Base-by-base conservation (phyloP, 2,113 vertebrate genomes). In the Geococcyx californianus region DNA sequence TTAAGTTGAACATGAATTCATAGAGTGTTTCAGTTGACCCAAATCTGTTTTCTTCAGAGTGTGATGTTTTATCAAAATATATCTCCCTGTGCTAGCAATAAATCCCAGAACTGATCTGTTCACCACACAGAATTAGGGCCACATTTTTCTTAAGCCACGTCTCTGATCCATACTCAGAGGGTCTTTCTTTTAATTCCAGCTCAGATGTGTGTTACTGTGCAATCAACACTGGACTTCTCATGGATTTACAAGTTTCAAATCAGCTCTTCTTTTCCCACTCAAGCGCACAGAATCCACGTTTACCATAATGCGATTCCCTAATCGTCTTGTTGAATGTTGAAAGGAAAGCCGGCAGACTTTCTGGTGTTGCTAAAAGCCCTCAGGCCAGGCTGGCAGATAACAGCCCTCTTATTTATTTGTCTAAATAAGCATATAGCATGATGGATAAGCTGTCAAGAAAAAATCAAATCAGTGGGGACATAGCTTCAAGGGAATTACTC, bases 341-440 rank as follows among this genome's bases (percentile, higher is more conserved):
- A 96, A 95, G 89, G 84, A 90, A 97, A 94, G 89, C 83, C 81
- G 6, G 45, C 94, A 97, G 91, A 95, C 85, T 95, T 93, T 96
- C 88, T 94, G 93, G 79, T 95, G 87, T 91, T 97, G 94, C 90
- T 94, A 92, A 96, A 97, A 97, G 93, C 95, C 97, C 95, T 93
- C 91, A 18, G 94, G 96, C 94, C 94, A 87, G 96, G 90, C 96
- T 97, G 92, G 95, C 84, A 96, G 96, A 97, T 91, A 97, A 91
- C 90, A 95, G 82, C 73, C 86, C 92, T 97, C 95, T 96, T 97
- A 96, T 94, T 97, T 97, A 95, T 97, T 97, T 97, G 96, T 95
- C 97, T 97, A 96, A 97, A 97, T 97, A 97, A 97, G 96, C 96
- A 93, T 94, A 88, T 85, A 97, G 93, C 90, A 93, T 96, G 97